A percentile compares a stretch with the other conserved stretches of the same genome.
Conservation (phyloP, 2,797 vertebrate species). For the Hemibagrus guttatus region DNA sequence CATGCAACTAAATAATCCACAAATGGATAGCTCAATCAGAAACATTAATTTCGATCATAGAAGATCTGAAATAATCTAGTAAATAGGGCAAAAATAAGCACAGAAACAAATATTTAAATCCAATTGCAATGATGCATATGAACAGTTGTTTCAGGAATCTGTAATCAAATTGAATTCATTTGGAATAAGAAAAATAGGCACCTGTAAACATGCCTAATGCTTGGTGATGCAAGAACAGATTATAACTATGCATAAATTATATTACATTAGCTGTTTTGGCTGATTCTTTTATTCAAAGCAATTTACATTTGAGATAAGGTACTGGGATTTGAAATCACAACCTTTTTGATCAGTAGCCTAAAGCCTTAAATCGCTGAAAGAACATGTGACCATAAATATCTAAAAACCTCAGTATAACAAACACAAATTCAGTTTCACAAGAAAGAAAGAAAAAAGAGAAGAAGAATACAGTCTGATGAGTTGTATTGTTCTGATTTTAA, state of each 20-base stretch:
- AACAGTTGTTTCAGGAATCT: too few species aligned
- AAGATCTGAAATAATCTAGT: too few species aligned
- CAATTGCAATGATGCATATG: too few species aligned
- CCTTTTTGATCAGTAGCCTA: neutral
- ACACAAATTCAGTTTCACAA: constrained; percentile 7
- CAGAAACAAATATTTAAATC: too few species aligned
- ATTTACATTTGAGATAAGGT: neutral
- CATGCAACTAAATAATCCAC: too few species aligned
- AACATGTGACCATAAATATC: too few species aligned
- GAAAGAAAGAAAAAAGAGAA: neutral
- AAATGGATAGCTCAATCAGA: too few species aligned
- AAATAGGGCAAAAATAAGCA: too few species aligned
- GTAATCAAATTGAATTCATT: too few species aligned
- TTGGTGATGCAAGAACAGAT: neutral
- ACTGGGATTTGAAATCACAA: neutral
- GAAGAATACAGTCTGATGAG: neutral
- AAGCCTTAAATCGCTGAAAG: neutral
- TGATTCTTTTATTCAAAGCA: neutral
- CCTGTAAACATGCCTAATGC: neutral
- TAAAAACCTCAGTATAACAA: neutral
- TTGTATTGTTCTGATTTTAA: constrained; percentile 41
- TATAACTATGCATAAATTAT: neutral
- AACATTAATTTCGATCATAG: too few species aligned
- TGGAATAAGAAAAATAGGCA: too few species aligned
- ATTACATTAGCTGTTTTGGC: neutral